Evolutionary conservation across 2,797 vertebrate genomes (phyloP).

Genomic region (Eulemur mongoz): DNA sequence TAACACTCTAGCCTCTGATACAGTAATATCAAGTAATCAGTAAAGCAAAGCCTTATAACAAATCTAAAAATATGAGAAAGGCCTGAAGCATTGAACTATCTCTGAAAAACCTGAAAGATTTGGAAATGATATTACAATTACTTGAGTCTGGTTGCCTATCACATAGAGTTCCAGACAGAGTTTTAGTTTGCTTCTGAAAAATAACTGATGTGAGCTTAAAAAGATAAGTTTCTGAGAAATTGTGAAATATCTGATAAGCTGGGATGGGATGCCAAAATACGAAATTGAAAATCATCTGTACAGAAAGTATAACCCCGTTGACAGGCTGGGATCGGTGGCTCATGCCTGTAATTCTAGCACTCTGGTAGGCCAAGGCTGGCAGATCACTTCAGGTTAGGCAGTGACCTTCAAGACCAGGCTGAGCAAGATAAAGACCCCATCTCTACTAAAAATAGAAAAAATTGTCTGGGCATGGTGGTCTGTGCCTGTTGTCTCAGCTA

Average conservation of each 20-base stretch:
- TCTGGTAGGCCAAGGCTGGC: too few relatives aligned
- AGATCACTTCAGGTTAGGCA: too few relatives aligned
- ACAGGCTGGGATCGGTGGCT: neutral
- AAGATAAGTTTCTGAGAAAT: slow-evolving; percentile 19
- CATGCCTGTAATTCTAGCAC: too few relatives aligned
- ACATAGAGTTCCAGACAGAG: slow-evolving; percentile 31
- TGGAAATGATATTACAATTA: slow-evolving; percentile 54
- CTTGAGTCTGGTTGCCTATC: neutral
- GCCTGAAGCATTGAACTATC: slow-evolving; percentile 13
- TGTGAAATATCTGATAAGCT: slow-evolving; percentile 27
- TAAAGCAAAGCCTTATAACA: slow-evolving; percentile 32
- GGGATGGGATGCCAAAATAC: slow-evolving; percentile 24
- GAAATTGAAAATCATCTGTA: slow-evolving; percentile 54
- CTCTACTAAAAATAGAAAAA: too few relatives aligned
- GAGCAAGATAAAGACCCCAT: too few relatives aligned
- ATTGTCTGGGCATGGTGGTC: too few relatives aligned
- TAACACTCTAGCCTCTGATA: neutral
- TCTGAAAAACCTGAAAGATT: slow-evolving; percentile 53
- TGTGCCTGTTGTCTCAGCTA: too few relatives aligned
- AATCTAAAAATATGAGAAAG: slow-evolving; percentile 58
- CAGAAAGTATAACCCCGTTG: slow-evolving; percentile 27
- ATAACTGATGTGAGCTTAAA: neutral
- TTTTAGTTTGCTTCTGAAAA: slow-evolving; percentile 64
- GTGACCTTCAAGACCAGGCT: too few relatives aligned
- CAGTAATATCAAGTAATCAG: slow-evolving; percentile 30